phyloP scores from a whole-genome alignment of 2,888 invertebrate species.

The Trichogramma evanescens region DNA sequence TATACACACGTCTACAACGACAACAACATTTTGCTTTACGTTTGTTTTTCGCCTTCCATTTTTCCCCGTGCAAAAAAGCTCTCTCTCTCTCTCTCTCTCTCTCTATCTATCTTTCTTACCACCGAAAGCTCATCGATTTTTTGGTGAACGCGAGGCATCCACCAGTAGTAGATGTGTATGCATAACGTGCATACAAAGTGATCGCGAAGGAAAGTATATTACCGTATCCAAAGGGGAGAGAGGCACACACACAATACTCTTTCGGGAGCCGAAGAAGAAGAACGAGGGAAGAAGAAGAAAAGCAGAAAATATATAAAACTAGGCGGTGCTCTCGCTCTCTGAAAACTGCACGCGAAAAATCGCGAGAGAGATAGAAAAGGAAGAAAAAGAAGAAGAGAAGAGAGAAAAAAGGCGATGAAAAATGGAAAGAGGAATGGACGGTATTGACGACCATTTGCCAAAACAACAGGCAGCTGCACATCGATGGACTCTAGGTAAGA shows the following conservation, averaged over 20 bases:
- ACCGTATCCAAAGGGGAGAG: background rate
- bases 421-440: background rate
- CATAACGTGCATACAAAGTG: too few species aligned
- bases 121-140: constrained; percentile 1
- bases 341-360: background rate
- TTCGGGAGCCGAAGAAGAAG: background rate
- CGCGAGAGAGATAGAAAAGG: constrained; percentile 1
- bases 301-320: too few species aligned
- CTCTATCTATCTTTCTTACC: constrained; percentile 6
- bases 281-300: too few species aligned
- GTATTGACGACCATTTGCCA: too few species aligned
- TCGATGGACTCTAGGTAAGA: too few species aligned
- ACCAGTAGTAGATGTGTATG: too few species aligned
- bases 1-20: background rate
- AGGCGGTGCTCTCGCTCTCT: background rate
- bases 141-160: background rate
- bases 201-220: background rate
- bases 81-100: too few species aligned
- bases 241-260: too few species aligned
- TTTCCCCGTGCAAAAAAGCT: background rate
- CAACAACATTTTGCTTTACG: background rate
- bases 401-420: background rate
- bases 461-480: too few species aligned
- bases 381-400: background rate
- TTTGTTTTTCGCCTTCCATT: too few species aligned